Base-by-base conservation (phyloP, 2,113 vertebrate species). In the Melanerpes formicivorus region DNA sequence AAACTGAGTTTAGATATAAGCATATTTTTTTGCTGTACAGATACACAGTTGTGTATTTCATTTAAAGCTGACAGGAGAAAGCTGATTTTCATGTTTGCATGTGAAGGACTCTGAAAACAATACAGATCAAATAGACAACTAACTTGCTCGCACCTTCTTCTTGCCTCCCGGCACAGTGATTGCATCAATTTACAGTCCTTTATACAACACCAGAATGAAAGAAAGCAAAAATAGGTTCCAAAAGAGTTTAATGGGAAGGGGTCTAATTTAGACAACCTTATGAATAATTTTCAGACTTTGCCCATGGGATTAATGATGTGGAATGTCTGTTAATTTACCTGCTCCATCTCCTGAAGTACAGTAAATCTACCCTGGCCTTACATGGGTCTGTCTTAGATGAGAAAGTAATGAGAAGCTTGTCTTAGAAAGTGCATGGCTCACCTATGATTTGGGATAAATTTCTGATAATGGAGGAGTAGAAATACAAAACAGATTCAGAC, bases 301-400 rank as follows among this genome's bases (percentile, higher is more conserved):
- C 23, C 12, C 21, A 59, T n/a, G 72, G 44, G 90, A 92, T 90
- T 81, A 92, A 90, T 73, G 50, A 27, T 55, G 58, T 84, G 14
- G 80, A 92, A 65, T 88, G 18, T 54, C 84, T 65, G 77, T 82
- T 93, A 93, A 90, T 95, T 82, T 64, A 95, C 23, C 30, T 85
- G 9, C 84, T 76, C 74, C 6, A 46, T 55, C 23, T 10, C 8
- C 26, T 81, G 48, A 18, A 37, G 44, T 52, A 72, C 66, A 93
- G 55, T 84, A 85, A 83, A 91, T 71, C 71, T 79, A 62, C n/a
- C 23, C 21, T 72, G 34, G 27, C 34, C 23, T 92, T 72, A 81
- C 0, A 0, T 59, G 26, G 60, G 12, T 70, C 34, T 84, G 6
- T 56, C 48, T 83, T 75, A 72, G 16, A 80, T 58, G 34, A 88